These are phyloP conservation scores for Drosophila azteca DNA, from an alignment of 1,140 invertebrate species.

Conservation along the genomic window DNA sequence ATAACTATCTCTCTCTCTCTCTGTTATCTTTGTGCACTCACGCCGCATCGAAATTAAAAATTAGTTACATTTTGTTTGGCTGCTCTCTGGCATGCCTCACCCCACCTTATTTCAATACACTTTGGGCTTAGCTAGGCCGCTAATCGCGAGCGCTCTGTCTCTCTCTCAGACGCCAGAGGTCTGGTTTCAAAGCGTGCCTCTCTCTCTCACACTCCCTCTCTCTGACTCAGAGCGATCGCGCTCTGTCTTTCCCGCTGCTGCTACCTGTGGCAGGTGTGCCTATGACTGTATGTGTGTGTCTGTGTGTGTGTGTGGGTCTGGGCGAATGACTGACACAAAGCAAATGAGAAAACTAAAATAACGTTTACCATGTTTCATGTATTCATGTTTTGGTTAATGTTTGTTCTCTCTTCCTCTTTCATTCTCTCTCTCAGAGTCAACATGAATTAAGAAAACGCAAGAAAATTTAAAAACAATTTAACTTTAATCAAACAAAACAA, in stretches of 20 bases:
- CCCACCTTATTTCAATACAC: too few relatives aligned
- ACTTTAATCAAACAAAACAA: constrained; percentile 27
- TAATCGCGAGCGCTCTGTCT: too few relatives aligned
- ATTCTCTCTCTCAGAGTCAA: constrained; percentile 31
- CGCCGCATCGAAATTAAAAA: too few relatives aligned
- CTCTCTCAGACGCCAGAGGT: too few relatives aligned
- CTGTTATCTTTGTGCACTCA: too few relatives aligned
- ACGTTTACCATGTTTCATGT: constrained; percentile 48
- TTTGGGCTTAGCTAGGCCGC: too few relatives aligned
- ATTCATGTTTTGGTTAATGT: constrained; percentile 2
- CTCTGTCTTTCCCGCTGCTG: constrained; percentile 16
- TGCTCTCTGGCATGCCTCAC: too few relatives aligned
- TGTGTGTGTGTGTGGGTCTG: constrained; percentile 38
- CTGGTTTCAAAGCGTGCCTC: constrained; percentile 17
- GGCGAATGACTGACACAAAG: constrained; percentile 69
- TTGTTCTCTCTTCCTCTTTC: constrained; percentile 19
- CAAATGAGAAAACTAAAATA: constrained; percentile 58
- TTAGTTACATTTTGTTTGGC: too few relatives aligned
- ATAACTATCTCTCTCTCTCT: neutral
- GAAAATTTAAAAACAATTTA: constrained; percentile 37
- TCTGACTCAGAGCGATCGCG: constrained; percentile 6
- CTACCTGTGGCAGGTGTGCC: constrained; percentile 74
- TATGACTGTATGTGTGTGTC: constrained; percentile 30
- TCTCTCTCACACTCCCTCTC: constrained; percentile 11
- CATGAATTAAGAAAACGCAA: constrained; percentile 47